Percentiles rank a stretch among this genome's conserved stretches.
phyloP scores from a whole-genome alignment of 2,888 invertebrate genomes.

The Galeruca laticollis region DNA sequence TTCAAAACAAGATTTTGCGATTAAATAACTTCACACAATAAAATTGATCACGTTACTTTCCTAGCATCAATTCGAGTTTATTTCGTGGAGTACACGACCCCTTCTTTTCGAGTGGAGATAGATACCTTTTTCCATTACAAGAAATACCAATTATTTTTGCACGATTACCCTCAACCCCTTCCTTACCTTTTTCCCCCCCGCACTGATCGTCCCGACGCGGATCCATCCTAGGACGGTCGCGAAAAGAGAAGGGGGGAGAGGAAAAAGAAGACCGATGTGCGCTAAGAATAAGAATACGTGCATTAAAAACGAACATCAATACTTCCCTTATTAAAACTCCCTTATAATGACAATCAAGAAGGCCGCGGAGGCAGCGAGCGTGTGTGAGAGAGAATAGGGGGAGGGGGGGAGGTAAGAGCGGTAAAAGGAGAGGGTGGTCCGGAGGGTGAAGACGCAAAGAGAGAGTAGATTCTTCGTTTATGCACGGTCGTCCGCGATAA shows the following conservation, averaged over 20 bases:
- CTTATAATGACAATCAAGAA: slow-evolving; percentile 67
- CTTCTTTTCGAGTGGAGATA: background rate
- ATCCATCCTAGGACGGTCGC: slow-evolving; percentile 24
- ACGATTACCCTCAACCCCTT: slow-evolving; percentile 39
- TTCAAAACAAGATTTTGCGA: too few relatives aligned
- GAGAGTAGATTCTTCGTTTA: slow-evolving; percentile 65
- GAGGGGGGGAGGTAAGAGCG: slow-evolving; percentile 43
- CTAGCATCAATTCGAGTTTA: too few relatives aligned
- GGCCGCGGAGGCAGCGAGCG: slow-evolving; percentile 61
- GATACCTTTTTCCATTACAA: slow-evolving; percentile 25
- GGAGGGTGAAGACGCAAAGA: slow-evolving; percentile 58
- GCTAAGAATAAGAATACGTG: slow-evolving; percentile 66
- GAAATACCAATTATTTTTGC: slow-evolving; percentile 36
- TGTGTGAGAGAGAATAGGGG: slow-evolving; percentile 56
- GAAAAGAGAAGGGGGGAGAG: slow-evolving; percentile 35
- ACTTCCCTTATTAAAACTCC: slow-evolving; percentile 68
- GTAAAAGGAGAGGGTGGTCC: slow-evolving; percentile 43
- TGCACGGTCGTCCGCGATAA: slow-evolving; percentile 68
- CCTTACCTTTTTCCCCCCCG: slow-evolving; percentile 27
- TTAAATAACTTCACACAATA: too few relatives aligned
- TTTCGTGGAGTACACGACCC: background rate
- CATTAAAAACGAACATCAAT: slow-evolving; percentile 68
- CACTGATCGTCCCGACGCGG: slow-evolving; percentile 41
- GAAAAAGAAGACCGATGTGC: slow-evolving; percentile 57
- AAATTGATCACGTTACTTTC: too few relatives aligned